Evolutionary conservation across 2,797 vertebrate species (phyloP).

Genomic region (Acestrorhynchus altus): DNA sequence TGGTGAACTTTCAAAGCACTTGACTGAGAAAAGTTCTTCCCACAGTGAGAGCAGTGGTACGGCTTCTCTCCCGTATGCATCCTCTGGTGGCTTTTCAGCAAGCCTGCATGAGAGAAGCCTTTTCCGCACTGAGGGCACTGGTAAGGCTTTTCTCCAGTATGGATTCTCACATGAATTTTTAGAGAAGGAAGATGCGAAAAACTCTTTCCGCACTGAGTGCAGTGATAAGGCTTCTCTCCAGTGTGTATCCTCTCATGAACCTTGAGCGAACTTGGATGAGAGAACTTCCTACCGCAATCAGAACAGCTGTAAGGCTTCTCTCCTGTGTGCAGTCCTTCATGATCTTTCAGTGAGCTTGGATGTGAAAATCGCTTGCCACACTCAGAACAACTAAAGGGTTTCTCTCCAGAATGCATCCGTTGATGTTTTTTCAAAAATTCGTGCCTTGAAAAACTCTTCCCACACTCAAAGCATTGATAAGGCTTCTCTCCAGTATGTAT

Average conservation of each 20-base stretch:
- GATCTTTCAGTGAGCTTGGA: slow-evolving; percentile 40
- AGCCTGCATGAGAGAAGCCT: slow-evolving; percentile 40
- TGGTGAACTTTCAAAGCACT: slow-evolving; percentile 44
- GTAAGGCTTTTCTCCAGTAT: slow-evolving; percentile 45
- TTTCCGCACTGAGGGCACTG: slow-evolving; percentile 45
- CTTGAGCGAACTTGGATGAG: slow-evolving; percentile 43
- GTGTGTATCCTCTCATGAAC: slow-evolving; percentile 46
- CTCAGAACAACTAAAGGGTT: slow-evolving; percentile 38
- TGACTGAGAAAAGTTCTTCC: slow-evolving; percentile 44
- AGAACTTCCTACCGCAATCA: slow-evolving; percentile 44
- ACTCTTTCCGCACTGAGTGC: slow-evolving; percentile 31
- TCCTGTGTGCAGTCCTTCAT: slow-evolving; percentile 35
- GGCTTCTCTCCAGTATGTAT: slow-evolving; percentile 51
- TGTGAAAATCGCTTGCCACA: slow-evolving; percentile 47
- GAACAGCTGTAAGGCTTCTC: slow-evolving; percentile 38
- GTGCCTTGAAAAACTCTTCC: slow-evolving; percentile 38
- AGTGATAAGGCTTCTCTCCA: slow-evolving; percentile 44
- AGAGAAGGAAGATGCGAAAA: slow-evolving; percentile 43
- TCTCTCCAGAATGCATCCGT: slow-evolving; percentile 49
- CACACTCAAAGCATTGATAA: slow-evolving; percentile 37
- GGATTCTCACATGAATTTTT: slow-evolving; percentile 40
- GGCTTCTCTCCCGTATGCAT: slow-evolving; percentile 47
- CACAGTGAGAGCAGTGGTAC: slow-evolving; percentile 27
- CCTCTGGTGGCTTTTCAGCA: slow-evolving; percentile 36
- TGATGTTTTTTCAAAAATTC: slow-evolving; percentile 44